A percentile compares a stretch with the other conserved stretches of the same genome.
These are phyloP conservation scores for Apocrypta bakeri DNA, from an alignment of 1,140 invertebrate species.

Conservation along the genomic window DNA sequence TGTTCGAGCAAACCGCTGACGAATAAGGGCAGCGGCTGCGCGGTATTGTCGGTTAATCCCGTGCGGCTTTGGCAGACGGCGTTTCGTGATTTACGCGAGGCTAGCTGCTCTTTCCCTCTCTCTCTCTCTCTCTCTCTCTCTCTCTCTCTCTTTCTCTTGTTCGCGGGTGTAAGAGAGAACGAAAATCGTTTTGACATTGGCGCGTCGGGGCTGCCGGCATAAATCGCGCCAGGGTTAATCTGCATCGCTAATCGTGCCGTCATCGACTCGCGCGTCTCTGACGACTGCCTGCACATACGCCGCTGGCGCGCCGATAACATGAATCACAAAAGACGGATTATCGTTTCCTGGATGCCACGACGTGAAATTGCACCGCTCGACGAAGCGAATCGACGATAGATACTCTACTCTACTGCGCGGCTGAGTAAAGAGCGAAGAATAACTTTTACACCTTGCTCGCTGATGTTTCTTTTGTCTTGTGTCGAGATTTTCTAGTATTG, in stretches of 20 bases:
- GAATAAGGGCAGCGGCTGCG: not conserved
- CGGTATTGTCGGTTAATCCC: constrained; percentile 22
- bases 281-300: not conserved
- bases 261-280: constrained; percentile 6
- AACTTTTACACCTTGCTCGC: not conserved
- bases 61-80: constrained; percentile 10
- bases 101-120: not conserved
- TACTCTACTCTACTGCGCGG: not conserved
- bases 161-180: not conserved
- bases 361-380: not conserved
- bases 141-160: not conserved
- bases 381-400: not conserved
- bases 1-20: not conserved
- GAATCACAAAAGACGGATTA: constrained; percentile 40
- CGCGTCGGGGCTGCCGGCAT: constrained; percentile 14
- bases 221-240: constrained; percentile 33
- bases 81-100: constrained; percentile 16
- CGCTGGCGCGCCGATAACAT: not conserved
- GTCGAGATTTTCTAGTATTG: too few species aligned
- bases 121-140: not conserved
- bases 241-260: constrained; percentile 38
- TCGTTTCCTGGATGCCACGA: not conserved
- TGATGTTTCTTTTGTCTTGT: not conserved
- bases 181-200: constrained; percentile 47
- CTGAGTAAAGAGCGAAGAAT: not conserved